These are phyloP conservation scores for Pteruthius melanotis DNA, from an alignment of 2,113 vertebrate genomes.

Conservation along the genomic window DNA sequence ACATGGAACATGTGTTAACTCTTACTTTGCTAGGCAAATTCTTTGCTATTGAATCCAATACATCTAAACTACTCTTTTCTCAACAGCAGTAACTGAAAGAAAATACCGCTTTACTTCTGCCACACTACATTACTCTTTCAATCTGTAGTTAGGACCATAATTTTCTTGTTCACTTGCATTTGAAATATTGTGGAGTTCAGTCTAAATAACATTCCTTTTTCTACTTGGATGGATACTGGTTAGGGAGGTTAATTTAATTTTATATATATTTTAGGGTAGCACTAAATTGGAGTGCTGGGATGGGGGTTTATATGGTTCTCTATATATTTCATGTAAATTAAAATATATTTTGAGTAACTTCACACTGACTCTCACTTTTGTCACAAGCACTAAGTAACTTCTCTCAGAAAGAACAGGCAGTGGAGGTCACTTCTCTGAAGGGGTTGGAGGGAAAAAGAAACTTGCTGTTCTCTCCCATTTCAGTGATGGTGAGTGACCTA, in stretches of 20 bases:
- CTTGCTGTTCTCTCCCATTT: background rate
- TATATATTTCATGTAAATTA: background rate
- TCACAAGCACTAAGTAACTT: background rate
- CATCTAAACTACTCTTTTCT: background rate
- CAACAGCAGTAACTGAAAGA: background rate
- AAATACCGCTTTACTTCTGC: background rate
- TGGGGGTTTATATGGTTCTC: background rate
- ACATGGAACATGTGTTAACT: background rate
- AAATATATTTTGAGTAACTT: background rate
- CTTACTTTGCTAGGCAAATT: background rate
- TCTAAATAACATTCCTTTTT: background rate
- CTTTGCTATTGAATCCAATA: background rate
- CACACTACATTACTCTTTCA: background rate
- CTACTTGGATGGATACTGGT: background rate
- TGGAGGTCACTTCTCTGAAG: background rate
- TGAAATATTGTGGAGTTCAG: background rate
- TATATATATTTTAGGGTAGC: background rate
- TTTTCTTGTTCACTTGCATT: background rate
- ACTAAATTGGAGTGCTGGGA: background rate
- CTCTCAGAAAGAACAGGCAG: background rate
- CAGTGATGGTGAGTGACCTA: background rate
- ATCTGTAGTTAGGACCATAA: background rate
- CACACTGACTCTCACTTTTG: background rate
- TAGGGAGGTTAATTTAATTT: background rate
- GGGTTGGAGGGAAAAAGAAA: background rate